These are phyloP conservation scores for Chelon labrosus DNA, from an alignment of 2,797 vertebrate species.

Conservation along the genomic window DNA sequence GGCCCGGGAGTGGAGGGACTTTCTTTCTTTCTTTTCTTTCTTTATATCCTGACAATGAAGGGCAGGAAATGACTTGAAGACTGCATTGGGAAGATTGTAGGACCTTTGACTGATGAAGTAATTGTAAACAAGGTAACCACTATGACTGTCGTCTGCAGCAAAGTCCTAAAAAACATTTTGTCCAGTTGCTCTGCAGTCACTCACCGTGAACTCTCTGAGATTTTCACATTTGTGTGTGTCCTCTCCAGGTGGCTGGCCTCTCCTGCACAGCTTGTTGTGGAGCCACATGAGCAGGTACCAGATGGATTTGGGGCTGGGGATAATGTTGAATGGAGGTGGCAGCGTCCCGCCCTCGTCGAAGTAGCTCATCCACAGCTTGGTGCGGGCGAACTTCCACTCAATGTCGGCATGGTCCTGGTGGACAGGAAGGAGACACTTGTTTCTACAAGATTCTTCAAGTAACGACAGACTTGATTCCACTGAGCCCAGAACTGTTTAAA, in stretches of 20 bases:
- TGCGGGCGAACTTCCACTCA: slow-evolving; percentile 97
- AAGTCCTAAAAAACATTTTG: no score
- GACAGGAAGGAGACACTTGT: neutral
- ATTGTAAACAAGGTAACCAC: no score
- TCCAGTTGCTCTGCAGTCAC: neutral
- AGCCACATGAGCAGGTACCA: slow-evolving; percentile 96
- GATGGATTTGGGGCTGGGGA: slow-evolving; percentile 95
- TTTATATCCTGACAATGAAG: no score
- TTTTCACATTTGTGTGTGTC: slow-evolving; percentile 91
- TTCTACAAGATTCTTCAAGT: no score
- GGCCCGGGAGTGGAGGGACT: no score
- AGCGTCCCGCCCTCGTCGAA: slow-evolving; percentile 96
- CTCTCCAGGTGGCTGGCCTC: slow-evolving; percentile 75
- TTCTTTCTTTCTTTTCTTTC: no score
- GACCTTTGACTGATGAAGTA: no score
- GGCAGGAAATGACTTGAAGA: no score
- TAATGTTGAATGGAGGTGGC: slow-evolving; percentile 95
- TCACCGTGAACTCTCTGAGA: slow-evolving; percentile 89
- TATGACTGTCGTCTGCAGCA: no score
- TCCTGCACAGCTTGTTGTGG: slow-evolving; percentile 88
- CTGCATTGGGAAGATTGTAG: no score
- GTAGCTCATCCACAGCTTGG: slow-evolving; percentile 99
- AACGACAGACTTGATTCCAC: no score
- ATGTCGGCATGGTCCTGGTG: slow-evolving; percentile 95
- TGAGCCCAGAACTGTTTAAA: no score